Percentiles rank a stretch among this genome's conserved stretches.
Evolutionary conservation across 2,797 vertebrate genomes (phyloP).

Genomic region (Anniella stebbinsi): DNA sequence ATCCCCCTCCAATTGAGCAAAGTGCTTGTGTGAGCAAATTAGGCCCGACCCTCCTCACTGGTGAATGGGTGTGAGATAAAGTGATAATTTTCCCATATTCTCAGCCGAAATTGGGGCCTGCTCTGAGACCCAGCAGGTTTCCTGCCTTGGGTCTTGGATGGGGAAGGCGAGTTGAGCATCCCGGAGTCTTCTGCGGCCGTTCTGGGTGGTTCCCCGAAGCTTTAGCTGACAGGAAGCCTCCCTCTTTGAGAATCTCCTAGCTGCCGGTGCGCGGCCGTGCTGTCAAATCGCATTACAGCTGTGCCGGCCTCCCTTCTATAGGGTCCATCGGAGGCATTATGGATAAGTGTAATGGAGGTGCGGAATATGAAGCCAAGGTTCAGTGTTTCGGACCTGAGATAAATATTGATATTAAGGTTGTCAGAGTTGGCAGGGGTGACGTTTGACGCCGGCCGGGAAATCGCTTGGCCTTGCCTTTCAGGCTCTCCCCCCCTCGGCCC

Average conservation of each 20-base stretch:
- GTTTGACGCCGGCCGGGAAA: not conserved
- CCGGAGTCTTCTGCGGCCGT: not conserved
- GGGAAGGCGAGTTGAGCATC: not conserved
- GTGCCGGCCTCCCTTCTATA: slow-evolving; percentile 31
- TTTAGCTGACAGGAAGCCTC: not conserved
- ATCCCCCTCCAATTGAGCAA: not conserved
- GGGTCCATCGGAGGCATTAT: slow-evolving; percentile 57
- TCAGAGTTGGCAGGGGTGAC: slow-evolving; percentile 49
- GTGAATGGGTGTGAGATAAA: not conserved
- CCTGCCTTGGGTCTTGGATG: not conserved
- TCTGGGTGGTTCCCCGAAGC: not conserved
- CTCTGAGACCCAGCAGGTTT: too few relatives aligned
- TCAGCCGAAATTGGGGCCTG: not conserved
- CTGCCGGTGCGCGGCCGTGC: not conserved
- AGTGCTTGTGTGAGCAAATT: not conserved
- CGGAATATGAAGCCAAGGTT: slow-evolving; percentile 57
- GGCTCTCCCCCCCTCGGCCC: not conserved
- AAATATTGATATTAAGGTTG: slow-evolving; percentile 74
- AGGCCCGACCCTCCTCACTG: not conserved
- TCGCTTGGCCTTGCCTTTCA: slow-evolving; percentile 33
- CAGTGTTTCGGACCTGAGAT: slow-evolving; percentile 61
- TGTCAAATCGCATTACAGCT: slow-evolving; percentile 38
- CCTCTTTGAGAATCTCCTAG: accelerated
- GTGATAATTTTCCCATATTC: not conserved
- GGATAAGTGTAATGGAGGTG: slow-evolving; percentile 60